A percentile compares a stretch with the other conserved stretches of the same genome.
Conservation (phyloP, 2,888 invertebrate species). For the Thyatira batis region DNA sequence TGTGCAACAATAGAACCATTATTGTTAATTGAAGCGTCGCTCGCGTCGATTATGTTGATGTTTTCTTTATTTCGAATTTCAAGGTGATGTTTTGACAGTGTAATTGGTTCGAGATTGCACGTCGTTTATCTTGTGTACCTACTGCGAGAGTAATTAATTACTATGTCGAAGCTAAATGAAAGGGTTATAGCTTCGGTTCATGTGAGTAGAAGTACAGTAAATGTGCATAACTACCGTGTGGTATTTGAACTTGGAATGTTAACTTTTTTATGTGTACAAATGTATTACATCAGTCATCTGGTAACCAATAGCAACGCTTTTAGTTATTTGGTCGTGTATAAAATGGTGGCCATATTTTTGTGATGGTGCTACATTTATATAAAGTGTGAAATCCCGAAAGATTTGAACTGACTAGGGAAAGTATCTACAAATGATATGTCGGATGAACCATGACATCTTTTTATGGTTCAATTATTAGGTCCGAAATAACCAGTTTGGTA, state of each 20-base stretch:
- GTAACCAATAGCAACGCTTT: too few species aligned
- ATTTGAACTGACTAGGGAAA: too few species aligned
- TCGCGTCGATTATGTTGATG: constrained; percentile 54
- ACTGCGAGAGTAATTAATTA: constrained; percentile 18
- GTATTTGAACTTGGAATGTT: neutral
- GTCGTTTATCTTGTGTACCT: constrained; percentile 57
- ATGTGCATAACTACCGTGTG: neutral
- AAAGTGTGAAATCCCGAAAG: too few species aligned
- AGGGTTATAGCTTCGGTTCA: neutral
- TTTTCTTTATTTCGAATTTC: constrained; percentile 66
- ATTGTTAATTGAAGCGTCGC: constrained; percentile 53
- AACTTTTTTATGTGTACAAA: too few species aligned
- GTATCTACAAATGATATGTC: too few species aligned
- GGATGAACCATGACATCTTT: too few species aligned
- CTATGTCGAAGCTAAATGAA: neutral
- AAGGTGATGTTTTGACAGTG: constrained; percentile 75
- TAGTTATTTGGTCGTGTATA: too few species aligned
- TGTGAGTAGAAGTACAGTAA: neutral
- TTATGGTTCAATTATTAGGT: too few species aligned
- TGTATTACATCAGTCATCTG: too few species aligned
- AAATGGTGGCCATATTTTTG: too few species aligned
- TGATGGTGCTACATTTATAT: neutral
- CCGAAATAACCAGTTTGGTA: constrained; percentile 9
- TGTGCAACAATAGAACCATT: constrained; percentile 71
- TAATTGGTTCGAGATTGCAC: constrained; percentile 61